Percentiles rank a stretch among this genome's conserved stretches.
Evolutionary conservation across 2,888 invertebrate genomes (phyloP).

Genomic region (Mactromeris polynyma): DNA sequence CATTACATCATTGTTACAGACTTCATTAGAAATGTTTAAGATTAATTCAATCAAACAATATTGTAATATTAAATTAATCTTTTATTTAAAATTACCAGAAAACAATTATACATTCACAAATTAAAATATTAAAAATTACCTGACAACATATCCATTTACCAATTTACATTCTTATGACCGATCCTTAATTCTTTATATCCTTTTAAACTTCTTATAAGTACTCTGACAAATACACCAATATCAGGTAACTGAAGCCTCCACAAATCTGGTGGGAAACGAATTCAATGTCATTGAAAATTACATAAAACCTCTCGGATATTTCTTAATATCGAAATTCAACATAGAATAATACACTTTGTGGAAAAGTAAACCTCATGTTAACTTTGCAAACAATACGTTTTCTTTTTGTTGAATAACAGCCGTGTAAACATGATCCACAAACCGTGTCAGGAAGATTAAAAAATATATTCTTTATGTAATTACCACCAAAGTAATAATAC

Average conservation of each 20-base stretch:
- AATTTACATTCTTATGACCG: background rate
- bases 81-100: too few species aligned
- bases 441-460: background rate
- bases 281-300: constrained; percentile 6
- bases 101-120: too few species aligned
- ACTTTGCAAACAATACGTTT: background rate
- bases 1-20: too few species aligned
- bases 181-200: background rate
- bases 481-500: background rate
- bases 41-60: too few species aligned
- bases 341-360: background rate
- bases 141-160: background rate
- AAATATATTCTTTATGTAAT: background rate
- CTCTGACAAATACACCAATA: background rate
- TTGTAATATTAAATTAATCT: too few species aligned
- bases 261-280: background rate
- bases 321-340: background rate
- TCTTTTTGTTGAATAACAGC: background rate
- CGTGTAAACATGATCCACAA: background rate
- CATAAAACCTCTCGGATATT: background rate
- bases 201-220: background rate
- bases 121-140: too few species aligned
- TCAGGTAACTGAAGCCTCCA: background rate
- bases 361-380: background rate
- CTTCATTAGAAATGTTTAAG: too few species aligned